phyloP scores from a whole-genome alignment of 2,113 vertebrate species.

The Natator depressus region DNA sequence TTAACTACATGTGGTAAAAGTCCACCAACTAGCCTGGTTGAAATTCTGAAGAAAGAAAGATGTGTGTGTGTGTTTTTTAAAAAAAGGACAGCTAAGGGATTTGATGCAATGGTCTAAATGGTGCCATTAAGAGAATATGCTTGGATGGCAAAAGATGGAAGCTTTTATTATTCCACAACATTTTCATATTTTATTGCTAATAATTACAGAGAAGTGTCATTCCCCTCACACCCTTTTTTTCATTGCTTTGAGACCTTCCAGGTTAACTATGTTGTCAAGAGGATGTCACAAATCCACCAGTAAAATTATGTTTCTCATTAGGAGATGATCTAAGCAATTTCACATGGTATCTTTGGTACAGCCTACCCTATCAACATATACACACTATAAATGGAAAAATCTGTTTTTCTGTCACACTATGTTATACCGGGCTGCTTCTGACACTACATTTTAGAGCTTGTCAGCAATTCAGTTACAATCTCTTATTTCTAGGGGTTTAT shows the following conservation, averaged over 20 bases:
- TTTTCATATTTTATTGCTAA: constrained; percentile 39
- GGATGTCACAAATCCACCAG: constrained; percentile 33
- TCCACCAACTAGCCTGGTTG: background rate
- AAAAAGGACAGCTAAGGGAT: background rate
- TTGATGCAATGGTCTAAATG: background rate
- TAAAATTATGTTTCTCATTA: constrained; percentile 62
- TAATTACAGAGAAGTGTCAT: background rate
- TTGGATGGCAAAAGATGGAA: background rate
- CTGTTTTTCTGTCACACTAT: constrained; percentile 10
- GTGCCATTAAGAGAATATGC: background rate
- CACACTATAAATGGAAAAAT: background rate
- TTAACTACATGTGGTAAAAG: constrained; percentile 6
- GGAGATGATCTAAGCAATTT: constrained; percentile 50
- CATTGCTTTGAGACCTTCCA: constrained; percentile 31
- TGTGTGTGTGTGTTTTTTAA: too few species aligned
- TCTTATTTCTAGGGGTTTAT: background rate
- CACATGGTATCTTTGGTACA: constrained; percentile 18
- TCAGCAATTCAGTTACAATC: constrained; percentile 5
- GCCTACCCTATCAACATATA: background rate
- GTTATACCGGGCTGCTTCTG: background rate
- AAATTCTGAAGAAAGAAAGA: background rate
- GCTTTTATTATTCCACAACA: constrained; percentile 42
- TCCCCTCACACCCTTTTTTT: constrained; percentile 3
- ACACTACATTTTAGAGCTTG: background rate
- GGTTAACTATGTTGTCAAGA: constrained; percentile 70